Percentiles rank a stretch among this genome's conserved stretches.
Conservation (phyloP, 2,113 vertebrate genomes). For the Equus przewalskii region DNA sequence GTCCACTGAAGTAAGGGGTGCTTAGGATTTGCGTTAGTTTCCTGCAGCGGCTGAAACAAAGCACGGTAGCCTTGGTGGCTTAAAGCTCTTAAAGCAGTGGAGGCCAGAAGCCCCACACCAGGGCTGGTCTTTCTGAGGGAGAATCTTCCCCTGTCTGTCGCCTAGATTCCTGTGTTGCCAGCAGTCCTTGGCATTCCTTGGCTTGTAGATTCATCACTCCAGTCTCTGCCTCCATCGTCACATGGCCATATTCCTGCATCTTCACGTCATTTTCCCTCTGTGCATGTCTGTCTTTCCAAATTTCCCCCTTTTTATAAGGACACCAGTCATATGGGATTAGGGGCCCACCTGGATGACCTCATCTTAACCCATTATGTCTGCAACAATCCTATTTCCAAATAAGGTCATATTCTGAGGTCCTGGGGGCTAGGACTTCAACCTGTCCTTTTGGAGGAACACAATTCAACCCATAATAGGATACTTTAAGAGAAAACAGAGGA, state of each 20-base stretch:
- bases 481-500: not conserved
- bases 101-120: not conserved
- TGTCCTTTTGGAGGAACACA: not conserved
- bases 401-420: not conserved
- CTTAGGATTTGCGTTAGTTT: not conserved
- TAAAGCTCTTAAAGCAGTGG: too few relatives aligned
- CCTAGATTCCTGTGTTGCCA: too few relatives aligned
- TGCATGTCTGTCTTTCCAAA: not conserved
- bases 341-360: not conserved
- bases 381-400: not conserved
- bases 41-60: accelerated
- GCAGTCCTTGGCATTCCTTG: not conserved
- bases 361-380: too few relatives aligned
- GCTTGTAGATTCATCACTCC: too few relatives aligned
- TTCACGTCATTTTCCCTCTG: not conserved
- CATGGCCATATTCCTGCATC: accelerated
- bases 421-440: not conserved
- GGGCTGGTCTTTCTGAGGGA: not conserved
- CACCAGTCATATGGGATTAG: not conserved
- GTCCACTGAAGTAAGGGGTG: not conserved
- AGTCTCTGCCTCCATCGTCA: not conserved
- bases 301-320: not conserved
- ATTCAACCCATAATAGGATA: not conserved
- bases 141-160: too few relatives aligned
- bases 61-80: not conserved